These are phyloP conservation scores for Dioctria linearis DNA, from an alignment of 2,888 invertebrate species.

Conservation along the genomic window DNA sequence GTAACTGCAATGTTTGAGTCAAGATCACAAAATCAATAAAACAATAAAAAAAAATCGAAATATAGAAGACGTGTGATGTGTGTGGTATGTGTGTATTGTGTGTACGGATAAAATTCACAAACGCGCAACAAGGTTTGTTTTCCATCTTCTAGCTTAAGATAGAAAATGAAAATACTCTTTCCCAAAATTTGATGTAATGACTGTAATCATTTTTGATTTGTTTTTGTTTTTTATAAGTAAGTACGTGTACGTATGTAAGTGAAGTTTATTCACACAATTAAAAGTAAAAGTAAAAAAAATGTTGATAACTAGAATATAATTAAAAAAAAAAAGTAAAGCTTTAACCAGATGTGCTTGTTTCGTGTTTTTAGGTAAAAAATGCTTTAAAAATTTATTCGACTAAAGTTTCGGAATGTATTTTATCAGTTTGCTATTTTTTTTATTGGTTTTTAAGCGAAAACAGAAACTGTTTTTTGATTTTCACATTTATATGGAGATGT, in stretches of 20 bases:
- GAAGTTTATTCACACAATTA: too few species aligned
- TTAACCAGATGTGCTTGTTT: conserved; percentile 44
- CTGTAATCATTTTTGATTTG: conserved; percentile 14
- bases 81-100: too few species aligned
- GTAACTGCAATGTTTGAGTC: conserved; percentile 88
- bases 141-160: conserved; percentile 30
- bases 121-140: conserved; percentile 50
- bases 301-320: conserved; percentile 36
- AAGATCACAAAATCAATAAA: conserved; percentile 74
- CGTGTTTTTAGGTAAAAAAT: conserved; percentile 24
- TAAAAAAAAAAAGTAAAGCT: conserved; percentile 19
- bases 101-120: conserved; percentile 48
- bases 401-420: too few species aligned
- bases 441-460: too few species aligned
- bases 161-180: conserved; percentile 32
- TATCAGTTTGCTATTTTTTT: too few species aligned
- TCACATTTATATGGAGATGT: too few species aligned
- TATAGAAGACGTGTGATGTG: too few species aligned
- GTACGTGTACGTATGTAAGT: neutral
- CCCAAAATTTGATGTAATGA: conserved; percentile 11
- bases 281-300: neutral
- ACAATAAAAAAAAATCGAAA: conserved; percentile 25
- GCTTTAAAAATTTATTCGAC: conserved; percentile 15
- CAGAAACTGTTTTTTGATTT: too few species aligned
- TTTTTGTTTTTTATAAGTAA: neutral